These are phyloP conservation scores for Anas platyrhynchos DNA, from an alignment of 2,113 vertebrate species.

Conservation along the genomic window DNA sequence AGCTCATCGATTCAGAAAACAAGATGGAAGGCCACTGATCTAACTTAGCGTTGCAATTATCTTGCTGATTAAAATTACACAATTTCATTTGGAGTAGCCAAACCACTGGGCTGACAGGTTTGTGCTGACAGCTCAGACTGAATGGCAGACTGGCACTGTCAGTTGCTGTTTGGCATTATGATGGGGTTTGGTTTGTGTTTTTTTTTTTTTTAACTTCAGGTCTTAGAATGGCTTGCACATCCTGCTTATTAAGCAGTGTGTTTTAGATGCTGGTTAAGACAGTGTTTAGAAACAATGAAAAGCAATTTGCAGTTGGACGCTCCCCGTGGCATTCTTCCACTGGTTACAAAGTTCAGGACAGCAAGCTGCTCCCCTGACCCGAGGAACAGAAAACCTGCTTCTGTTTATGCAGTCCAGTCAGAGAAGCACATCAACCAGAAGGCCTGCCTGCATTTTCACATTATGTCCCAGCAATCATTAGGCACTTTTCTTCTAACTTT, in stretches of 20 bases:
- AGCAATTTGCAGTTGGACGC: background rate
- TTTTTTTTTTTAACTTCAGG: fast-evolving
- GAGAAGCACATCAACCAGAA: background rate
- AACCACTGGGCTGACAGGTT: fast-evolving
- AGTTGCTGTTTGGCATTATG: fast-evolving
- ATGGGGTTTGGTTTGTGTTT: fast-evolving
- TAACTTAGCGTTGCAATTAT: too few relatives aligned
- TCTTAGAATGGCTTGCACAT: background rate
- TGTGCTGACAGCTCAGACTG: fast-evolving
- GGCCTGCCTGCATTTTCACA: background rate
- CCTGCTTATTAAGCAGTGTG: background rate
- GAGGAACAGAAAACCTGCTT: background rate
- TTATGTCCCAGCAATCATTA: fast-evolving
- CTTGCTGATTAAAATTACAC: background rate
- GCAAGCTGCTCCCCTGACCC: background rate
- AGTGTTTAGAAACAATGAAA: background rate
- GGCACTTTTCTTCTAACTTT: background rate
- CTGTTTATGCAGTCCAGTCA: background rate
- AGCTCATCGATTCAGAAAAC: background rate
- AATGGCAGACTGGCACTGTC: background rate
- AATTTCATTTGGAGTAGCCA: fast-evolving
- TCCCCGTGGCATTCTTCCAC: background rate
- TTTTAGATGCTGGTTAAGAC: background rate
- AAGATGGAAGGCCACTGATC: background rate
- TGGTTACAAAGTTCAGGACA: background rate